Evolutionary conservation across 2,797 vertebrate genomes (phyloP).

Genomic region (Falco novaeseelandiae): DNA sequence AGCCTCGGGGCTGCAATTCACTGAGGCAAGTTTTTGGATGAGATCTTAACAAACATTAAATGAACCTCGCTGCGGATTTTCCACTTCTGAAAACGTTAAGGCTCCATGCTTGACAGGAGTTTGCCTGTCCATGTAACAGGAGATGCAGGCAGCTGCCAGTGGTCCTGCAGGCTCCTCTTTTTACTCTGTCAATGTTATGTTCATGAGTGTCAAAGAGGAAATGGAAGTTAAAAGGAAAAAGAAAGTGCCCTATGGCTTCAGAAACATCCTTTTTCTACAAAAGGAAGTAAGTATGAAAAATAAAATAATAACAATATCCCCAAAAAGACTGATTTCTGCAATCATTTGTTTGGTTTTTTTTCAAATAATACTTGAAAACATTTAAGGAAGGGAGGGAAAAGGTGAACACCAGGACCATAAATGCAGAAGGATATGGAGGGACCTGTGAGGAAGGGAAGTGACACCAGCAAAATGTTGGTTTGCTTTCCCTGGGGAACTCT

Average conservation of each 20-base stretch:
- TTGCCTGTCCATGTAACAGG: background rate
- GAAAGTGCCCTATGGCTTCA: background rate
- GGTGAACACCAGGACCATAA: background rate
- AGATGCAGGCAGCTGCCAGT: background rate
- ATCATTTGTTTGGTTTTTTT: background rate
- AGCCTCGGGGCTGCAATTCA: background rate
- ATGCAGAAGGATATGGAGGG: background rate
- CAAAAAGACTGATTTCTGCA: background rate
- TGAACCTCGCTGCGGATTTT: background rate
- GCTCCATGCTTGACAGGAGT: background rate
- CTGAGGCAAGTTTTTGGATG: background rate
- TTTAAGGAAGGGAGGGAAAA: background rate
- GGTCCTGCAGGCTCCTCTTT: background rate
- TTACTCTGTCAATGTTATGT: background rate
- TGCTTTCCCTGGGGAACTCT: background rate
- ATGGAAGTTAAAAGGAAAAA: background rate
- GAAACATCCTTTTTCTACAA: background rate
- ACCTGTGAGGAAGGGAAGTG: background rate
- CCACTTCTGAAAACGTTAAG: background rate
- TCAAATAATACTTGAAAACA: background rate
- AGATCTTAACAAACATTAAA: background rate
- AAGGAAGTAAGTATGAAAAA: background rate
- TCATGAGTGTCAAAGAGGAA: background rate
- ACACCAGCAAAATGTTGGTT: background rate
- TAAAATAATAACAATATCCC: slow-evolving; percentile 12